Evolutionary conservation across 2,113 vertebrate genomes (phyloP), one percentile per base, ranked within the genome.

Genomic region (Phrynosoma platyrhinos): DNA sequence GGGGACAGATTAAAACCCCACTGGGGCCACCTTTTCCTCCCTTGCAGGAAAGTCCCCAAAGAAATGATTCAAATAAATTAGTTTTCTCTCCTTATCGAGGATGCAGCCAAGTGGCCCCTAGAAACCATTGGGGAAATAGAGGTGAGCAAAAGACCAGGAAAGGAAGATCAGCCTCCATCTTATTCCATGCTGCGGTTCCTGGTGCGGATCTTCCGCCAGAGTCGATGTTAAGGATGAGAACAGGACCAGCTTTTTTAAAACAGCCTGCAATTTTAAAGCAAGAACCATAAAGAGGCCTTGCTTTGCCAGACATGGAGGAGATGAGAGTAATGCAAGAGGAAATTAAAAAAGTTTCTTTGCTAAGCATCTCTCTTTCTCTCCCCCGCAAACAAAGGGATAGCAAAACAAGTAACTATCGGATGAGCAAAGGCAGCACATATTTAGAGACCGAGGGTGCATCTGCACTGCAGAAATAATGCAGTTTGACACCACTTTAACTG

Each of bases 31-130:
- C 42, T 47, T 47, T 47, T 47, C 42, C 7, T 47, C 4, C 4
- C 7, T 7, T 5, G 47, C 7, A 7, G 47, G 47, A 47, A 47
- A 47, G 47, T 82, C 91, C 83, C 93, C 89, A 68, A 89, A 93
- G 93, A 93, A 92, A 88, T 90, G 80, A 76, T 83, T 93, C 92
- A 93, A 55, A 91, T 91, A 91, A 88, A 94, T 94, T 94, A 93
- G 85, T 32, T 72, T 32, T 14, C 55, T 25, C 32, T 40, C 71
- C 71, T 85, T 85, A 76, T 85, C 55, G 53, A 53, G 4, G 23
- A 10, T 14, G 13, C 83, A 0, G 2, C 72, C 90, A 87, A 20
- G 13, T 20, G 12, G 87, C 74, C 79, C 79, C 42, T 84, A 6
- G 75, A 75, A 87, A 89, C 8, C 82, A 55, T 72, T 14, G 21